Evolutionary conservation across 2,888 invertebrate genomes (phyloP).

Genomic region (Tinea trinotella): DNA sequence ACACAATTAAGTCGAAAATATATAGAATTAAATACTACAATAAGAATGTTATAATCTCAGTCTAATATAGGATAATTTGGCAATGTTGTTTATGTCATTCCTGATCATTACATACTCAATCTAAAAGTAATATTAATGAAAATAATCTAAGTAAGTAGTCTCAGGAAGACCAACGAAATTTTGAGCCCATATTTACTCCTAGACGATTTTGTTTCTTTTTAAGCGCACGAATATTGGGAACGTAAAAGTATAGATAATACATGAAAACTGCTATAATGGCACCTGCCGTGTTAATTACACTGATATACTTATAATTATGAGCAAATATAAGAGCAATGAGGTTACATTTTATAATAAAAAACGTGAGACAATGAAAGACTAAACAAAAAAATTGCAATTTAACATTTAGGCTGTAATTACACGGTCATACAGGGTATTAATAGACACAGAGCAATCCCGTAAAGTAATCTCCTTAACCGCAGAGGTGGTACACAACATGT

Average conservation of each 20-base stretch:
- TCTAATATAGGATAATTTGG: constrained; percentile 71
- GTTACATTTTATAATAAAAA: neutral
- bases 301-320: constrained; percentile 5
- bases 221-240: neutral
- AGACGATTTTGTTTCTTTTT: neutral
- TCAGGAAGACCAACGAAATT: constrained; percentile 11
- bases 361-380: neutral
- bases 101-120: neutral
- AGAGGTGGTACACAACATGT: too few species aligned
- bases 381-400: neutral
- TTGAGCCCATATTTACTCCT: constrained; percentile 2
- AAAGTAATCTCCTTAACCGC: too few species aligned
- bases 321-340: constrained; percentile 10
- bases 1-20: constrained; percentile 34
- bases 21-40: constrained; percentile 10
- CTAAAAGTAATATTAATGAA: neutral
- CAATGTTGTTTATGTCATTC: constrained; percentile 48
- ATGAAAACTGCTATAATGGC: constrained; percentile 65
- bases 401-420: too few species aligned
- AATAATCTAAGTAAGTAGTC: constrained; percentile 3
- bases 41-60: constrained; percentile 38
- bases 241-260: neutral
- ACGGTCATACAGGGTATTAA: too few species aligned
- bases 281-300: constrained; percentile 51
- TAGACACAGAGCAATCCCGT: too few species aligned